phyloP scores from a whole-genome alignment of 2,888 invertebrate species.

The Onchidella celtica region DNA sequence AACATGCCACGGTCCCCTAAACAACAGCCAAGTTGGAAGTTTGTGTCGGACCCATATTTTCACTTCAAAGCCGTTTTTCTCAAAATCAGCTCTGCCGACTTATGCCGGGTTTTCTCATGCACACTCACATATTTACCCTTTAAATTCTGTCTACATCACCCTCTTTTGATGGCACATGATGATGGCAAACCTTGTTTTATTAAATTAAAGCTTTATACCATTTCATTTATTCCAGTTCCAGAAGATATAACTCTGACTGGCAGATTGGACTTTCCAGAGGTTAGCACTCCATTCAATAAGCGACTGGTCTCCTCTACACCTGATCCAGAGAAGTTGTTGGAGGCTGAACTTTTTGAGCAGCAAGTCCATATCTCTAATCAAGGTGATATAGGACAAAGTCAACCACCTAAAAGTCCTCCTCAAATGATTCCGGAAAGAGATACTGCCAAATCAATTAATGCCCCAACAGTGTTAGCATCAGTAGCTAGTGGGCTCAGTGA shows the following conservation, averaged over 20 bases:
- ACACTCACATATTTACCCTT: too few relatives aligned
- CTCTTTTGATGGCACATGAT: too few relatives aligned
- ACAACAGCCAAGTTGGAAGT: too few relatives aligned
- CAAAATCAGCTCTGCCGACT: too few relatives aligned
- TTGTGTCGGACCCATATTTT: too few relatives aligned
- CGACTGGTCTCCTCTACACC: slow-evolving; percentile 72
- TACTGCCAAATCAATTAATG: neutral
- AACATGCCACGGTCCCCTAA: too few relatives aligned
- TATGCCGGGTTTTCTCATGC: too few relatives aligned
- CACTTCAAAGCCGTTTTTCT: too few relatives aligned
- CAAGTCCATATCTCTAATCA: neutral
- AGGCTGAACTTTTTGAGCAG: slow-evolving; percentile 25
- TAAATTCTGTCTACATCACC: too few relatives aligned
- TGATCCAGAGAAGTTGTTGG: slow-evolving; percentile 67
- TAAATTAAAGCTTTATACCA: too few relatives aligned
- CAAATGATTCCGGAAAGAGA: slow-evolving; percentile 47
- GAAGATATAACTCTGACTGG: neutral
- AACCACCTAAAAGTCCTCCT: neutral
- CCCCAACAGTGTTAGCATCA: neutral
- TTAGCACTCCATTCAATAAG: slow-evolving; percentile 67
- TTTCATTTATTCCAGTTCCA: neutral
- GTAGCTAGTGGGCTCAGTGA: slow-evolving; percentile 9
- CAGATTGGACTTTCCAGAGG: neutral
- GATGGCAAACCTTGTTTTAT: too few relatives aligned
- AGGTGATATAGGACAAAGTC: neutral